These are phyloP conservation scores for Oscheius sp. DNA, from an alignment of 2,888 invertebrate genomes.

Conservation along the genomic window DNA sequence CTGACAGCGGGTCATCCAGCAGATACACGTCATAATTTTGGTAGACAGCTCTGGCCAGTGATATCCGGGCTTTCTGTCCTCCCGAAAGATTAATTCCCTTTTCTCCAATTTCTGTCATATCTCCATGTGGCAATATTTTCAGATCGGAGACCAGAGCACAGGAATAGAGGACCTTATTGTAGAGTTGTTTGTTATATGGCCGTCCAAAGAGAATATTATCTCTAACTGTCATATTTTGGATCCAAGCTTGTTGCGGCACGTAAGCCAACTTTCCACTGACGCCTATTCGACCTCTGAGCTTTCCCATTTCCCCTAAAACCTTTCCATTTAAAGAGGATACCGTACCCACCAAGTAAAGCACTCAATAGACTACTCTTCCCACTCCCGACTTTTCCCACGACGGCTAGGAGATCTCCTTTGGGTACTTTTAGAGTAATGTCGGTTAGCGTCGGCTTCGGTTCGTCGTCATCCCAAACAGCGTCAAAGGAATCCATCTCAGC, in stretches of 20 bases:
- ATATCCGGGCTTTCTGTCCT: slow-evolving; percentile 87
- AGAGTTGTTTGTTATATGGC: slow-evolving; percentile 58
- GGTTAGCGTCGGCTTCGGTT: slow-evolving; percentile 32
- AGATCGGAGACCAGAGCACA: slow-evolving; percentile 92
- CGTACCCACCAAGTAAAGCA: slow-evolving; percentile 76
- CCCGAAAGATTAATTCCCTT: slow-evolving; percentile 93
- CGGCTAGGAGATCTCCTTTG: slow-evolving; percentile 82
- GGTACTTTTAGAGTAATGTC: slow-evolving; percentile 81
- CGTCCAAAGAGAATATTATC: slow-evolving; percentile 88
- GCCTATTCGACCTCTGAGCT: slow-evolving; percentile 61
- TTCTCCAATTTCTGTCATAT: slow-evolving; percentile 97
- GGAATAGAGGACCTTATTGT: slow-evolving; percentile 82
- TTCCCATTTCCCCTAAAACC: slow-evolving; percentile 61
- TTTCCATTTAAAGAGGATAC: background rate
- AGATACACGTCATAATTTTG: slow-evolving; percentile 81
- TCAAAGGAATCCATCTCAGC: slow-evolving; percentile 18
- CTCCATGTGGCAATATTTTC: slow-evolving; percentile 89
- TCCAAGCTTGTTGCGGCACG: slow-evolving; percentile 88
- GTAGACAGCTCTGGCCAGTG: slow-evolving; percentile 80
- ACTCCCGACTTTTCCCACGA: slow-evolving; percentile 88
- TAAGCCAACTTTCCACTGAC: slow-evolving; percentile 81
- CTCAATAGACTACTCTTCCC: slow-evolving; percentile 86
- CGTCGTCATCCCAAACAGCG: slow-evolving; percentile 53
- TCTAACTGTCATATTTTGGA: slow-evolving; percentile 77
- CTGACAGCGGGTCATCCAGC: slow-evolving; percentile 92